A percentile compares a stretch with the other conserved stretches of the same genome.
These are phyloP conservation scores for Cyclophora punctaria DNA, from an alignment of 2,888 invertebrate species.

Conservation along the genomic window DNA sequence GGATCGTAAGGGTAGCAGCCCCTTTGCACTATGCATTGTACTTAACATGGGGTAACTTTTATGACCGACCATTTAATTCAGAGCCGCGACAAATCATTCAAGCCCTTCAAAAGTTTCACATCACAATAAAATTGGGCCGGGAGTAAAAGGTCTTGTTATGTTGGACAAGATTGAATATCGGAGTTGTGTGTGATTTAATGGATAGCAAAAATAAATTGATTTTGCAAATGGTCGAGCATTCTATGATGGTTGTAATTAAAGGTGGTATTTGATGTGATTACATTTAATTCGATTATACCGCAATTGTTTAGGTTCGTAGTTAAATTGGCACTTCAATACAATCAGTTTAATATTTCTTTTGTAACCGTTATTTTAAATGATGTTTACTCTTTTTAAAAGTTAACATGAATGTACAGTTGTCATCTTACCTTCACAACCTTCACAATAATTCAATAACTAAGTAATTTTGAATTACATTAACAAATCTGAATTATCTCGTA, in stretches of 20 bases:
- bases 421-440: too few species aligned
- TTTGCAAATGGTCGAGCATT: constrained; percentile 46
- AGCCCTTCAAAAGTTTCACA: constrained; percentile 18
- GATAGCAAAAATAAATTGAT: constrained; percentile 68
- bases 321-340: too few species aligned
- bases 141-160: constrained; percentile 23
- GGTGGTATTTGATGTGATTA: constrained; percentile 2
- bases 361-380: too few species aligned
- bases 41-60: constrained; percentile 66
- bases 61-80: constrained; percentile 41
- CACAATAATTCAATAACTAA: too few species aligned
- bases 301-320: not conserved
- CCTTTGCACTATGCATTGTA: constrained; percentile 63
- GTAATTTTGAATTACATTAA: too few species aligned
- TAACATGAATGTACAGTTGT: too few species aligned
- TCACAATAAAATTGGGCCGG: constrained; percentile 23
- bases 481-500: too few species aligned
- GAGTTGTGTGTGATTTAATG: constrained; percentile 66
- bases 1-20: constrained; percentile 54
- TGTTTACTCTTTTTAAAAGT: too few species aligned
- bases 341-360: too few species aligned
- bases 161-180: constrained; percentile 47
- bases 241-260: constrained; percentile 33
- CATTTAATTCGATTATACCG: not conserved
- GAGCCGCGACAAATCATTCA: constrained; percentile 42